Conservation (phyloP, 2,888 invertebrate genomes). For the Pandemis heparana region DNA sequence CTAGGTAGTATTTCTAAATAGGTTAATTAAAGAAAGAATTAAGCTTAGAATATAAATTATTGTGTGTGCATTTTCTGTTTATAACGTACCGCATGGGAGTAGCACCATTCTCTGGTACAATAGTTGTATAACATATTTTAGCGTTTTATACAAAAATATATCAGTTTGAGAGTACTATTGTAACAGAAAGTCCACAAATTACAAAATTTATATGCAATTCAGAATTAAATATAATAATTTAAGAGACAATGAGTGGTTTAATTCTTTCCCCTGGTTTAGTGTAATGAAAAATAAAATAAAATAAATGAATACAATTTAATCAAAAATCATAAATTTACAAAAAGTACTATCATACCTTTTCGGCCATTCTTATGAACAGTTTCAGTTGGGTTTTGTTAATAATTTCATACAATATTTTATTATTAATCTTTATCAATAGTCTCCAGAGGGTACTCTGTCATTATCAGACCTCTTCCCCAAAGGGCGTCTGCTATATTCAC, state of each 20-base stretch:
- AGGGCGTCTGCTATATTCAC: slow-evolving; percentile 88
- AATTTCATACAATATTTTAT: too few species aligned
- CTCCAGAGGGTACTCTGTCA: slow-evolving; percentile 88
- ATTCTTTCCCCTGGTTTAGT: slow-evolving; percentile 45
- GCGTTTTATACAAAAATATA: slow-evolving; percentile 82
- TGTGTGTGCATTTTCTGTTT: slow-evolving; percentile 84
- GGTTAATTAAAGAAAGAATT: slow-evolving; percentile 73
- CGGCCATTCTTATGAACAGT: too few species aligned
- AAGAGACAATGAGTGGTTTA: slow-evolving; percentile 66
- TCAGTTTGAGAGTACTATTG: slow-evolving; percentile 82
- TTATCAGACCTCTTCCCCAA: slow-evolving; percentile 93
- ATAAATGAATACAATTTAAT: slow-evolving; percentile 44
- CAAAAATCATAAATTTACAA: neutral
- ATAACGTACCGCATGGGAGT: slow-evolving; percentile 69
- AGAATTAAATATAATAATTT: slow-evolving; percentile 84
- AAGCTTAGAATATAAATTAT: slow-evolving; percentile 83
- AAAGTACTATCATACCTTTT: neutral
- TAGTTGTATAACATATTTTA: slow-evolving; percentile 79
- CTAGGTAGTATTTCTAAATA: slow-evolving; percentile 77
- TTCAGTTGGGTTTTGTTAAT: too few species aligned
- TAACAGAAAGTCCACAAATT: slow-evolving; percentile 84
- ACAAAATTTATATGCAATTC: slow-evolving; percentile 80
- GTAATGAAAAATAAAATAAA: slow-evolving; percentile 30
- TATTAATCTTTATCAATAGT: slow-evolving; percentile 72
- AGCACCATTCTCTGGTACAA: slow-evolving; percentile 75